phyloP scores from a whole-genome alignment of 2,888 invertebrate species.

The Ferdinandea cuprea region DNA sequence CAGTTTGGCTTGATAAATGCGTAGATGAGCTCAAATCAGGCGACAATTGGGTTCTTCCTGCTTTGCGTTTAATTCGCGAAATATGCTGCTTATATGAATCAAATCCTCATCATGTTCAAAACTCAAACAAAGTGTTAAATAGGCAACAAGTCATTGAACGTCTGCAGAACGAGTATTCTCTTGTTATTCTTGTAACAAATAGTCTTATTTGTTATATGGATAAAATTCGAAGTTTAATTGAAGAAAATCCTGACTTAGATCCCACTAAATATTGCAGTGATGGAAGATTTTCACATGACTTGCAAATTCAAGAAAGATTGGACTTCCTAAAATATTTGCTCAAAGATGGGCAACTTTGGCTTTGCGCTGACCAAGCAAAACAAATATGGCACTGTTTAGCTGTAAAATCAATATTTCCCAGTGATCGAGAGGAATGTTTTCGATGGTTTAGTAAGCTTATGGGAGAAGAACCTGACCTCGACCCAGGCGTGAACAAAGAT shows the following conservation, averaged over 20 bases:
- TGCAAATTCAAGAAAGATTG: conserved; percentile 96
- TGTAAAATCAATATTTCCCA: conserved; percentile 94
- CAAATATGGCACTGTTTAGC: conserved; percentile 98
- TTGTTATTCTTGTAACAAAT: conserved; percentile 96
- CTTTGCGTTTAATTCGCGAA: conserved; percentile 96
- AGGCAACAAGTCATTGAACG: conserved; percentile 92
- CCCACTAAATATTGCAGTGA: conserved; percentile 92
- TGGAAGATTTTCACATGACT: conserved; percentile 94
- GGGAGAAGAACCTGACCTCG: conserved; percentile 98
- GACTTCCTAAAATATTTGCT: conserved; percentile 95
- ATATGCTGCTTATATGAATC: conserved; percentile 97
- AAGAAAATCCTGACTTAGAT: conserved; percentile 88
- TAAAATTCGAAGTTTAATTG: conserved; percentile 86
- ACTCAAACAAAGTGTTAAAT: conserved; percentile 84
- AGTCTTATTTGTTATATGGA: conserved; percentile 96
- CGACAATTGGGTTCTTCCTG: conserved; percentile 96
- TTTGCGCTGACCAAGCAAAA: conserved; percentile 98
- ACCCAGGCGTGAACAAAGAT: conserved; percentile 96
- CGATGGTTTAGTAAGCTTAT: conserved; percentile 98
- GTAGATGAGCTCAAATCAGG: conserved; percentile 96
- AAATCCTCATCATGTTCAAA: conserved; percentile 81
- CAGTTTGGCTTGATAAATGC: conserved; percentile 96
- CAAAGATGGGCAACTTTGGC: conserved; percentile 98
- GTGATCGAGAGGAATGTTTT: conserved; percentile 98
- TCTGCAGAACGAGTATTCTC: conserved; percentile 94